Evolutionary conservation across 1,140 invertebrate genomes (phyloP), one percentile per base, ranked within the genome.

Genomic region (Phenacoccus solenopsis): DNA sequence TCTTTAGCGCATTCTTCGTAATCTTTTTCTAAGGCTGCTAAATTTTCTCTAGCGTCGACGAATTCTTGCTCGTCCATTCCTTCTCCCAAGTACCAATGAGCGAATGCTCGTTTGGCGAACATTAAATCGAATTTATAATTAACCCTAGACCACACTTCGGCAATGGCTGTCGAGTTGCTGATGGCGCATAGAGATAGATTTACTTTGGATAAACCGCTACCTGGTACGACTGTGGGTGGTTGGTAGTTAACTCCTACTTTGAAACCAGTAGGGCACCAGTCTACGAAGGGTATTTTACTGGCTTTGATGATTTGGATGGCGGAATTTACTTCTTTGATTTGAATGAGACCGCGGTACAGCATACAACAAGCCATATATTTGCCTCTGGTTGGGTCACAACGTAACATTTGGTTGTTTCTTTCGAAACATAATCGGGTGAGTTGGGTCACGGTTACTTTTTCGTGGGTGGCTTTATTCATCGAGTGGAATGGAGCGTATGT

Each of bases 101-200:
- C 70, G 38, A 73, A 72, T 80, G 83, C 73, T 28, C 73, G 30
- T 59, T 84, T 84, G 77, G 87, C 86, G 80, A 89, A 91, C 89
- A 84, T 90, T 68, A 90, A 78, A 76, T 91, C 88, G 77, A 91
- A 93, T 79, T 92, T 93, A 76, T 89, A 87, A 77, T 91, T 87
- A 61, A 91, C 78, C 73, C 88, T 83, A 59, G 85, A 85, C 89
- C 88, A 91, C 4, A 88, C 89, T 75, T 90, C 87, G 57, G 86
- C 87, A 73, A 90, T 89, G 70, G 89, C 88, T n/a, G 89, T 90
- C 69, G 88, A 90, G 82, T 91, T 91, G 75, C 87, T 88, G 81
- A 91, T 83, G 87, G 90, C 90, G 82, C 82, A 90, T 70, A 81
- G 87, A 76, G 84, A 88, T 22, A 70, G 30, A 1, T 81, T 16